phyloP scores from a whole-genome alignment of 64 coral and sea anemone genomes.

The Catalaphyllia jardinei region DNA sequence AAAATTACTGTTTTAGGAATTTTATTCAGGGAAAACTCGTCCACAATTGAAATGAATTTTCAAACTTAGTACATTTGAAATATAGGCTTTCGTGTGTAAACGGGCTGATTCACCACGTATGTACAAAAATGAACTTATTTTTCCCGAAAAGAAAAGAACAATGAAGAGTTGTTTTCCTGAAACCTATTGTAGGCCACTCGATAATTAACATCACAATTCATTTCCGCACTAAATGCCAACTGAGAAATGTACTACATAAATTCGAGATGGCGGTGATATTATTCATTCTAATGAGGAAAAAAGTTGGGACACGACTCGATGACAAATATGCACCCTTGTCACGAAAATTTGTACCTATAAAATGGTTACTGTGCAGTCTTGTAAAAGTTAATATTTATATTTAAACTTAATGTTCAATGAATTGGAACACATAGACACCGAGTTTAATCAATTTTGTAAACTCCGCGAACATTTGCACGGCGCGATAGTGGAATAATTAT shows the following conservation, averaged over 20 bases:
- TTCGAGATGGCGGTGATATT: not conserved
- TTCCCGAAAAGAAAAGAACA: constrained; percentile 8
- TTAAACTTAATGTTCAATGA: not conserved
- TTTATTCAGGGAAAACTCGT: no score
- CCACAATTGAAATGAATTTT: no score
- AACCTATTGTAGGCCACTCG: not conserved
- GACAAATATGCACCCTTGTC: not conserved
- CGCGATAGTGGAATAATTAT: not conserved
- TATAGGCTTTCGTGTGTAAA: no score
- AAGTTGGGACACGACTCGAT: not conserved
- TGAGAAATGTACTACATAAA: not conserved
- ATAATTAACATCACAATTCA: constrained; percentile 26
- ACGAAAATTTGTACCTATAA: not conserved
- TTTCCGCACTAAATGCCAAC: not conserved
- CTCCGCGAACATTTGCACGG: not conserved
- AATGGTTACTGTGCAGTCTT: not conserved
- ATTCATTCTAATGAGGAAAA: not conserved
- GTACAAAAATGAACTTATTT: not conserved
- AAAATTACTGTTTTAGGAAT: no score
- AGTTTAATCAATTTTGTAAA: not conserved
- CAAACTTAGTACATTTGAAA: no score
- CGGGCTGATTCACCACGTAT: no score
- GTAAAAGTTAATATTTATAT: constrained; percentile 1
- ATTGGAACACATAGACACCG: not conserved
- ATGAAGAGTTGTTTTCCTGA: not conserved